Conservation (phyloP, 2,797 vertebrate species). For the Lagocephalus sceleratus region DNA sequence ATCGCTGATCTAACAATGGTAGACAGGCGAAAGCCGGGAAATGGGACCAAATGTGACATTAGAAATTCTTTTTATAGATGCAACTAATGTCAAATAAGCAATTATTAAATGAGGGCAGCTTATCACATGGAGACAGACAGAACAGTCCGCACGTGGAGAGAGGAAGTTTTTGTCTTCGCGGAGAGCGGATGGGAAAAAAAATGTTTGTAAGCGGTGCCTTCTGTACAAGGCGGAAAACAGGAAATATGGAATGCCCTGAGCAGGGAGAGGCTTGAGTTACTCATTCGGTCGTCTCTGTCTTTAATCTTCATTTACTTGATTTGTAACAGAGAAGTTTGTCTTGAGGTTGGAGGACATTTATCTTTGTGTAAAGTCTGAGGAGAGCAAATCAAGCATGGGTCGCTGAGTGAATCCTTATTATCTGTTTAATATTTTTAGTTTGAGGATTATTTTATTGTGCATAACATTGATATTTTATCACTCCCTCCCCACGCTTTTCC, state of each 20-base stretch:
- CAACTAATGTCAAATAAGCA: conserved; percentile 71
- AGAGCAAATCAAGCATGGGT: conserved; percentile 22
- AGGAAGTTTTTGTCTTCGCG: conserved; percentile 40
- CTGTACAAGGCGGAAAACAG: conserved; percentile 35
- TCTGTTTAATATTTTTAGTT: conserved; percentile 11
- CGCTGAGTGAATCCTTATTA: conserved; percentile 30
- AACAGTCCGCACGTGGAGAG: conserved; percentile 35
- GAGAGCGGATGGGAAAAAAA: conserved; percentile 64
- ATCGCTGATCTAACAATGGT: conserved; percentile 62
- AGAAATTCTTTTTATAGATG: conserved; percentile 64
- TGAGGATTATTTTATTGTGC: conserved; percentile 9
- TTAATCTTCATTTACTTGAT: conserved; percentile 59
- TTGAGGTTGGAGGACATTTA: conserved; percentile 29
- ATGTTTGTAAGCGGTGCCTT: conserved; percentile 37
- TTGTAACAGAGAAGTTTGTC: conserved; percentile 32
- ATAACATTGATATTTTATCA: conserved; percentile 10
- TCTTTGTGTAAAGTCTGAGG: conserved; percentile 21
- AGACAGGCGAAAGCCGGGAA: conserved; percentile 53
- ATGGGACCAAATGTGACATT: conserved; percentile 44
- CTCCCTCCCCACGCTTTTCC: conserved; percentile 14
- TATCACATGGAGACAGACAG: conserved; percentile 63
- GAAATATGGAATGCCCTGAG: conserved; percentile 39
- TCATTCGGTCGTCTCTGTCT: conserved; percentile 47
- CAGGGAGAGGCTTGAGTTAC: conserved; percentile 36
- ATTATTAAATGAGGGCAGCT: conserved; percentile 64